phyloP scores from a whole-genome alignment of 2,888 invertebrate genomes.

The Metallyticus violacea region DNA sequence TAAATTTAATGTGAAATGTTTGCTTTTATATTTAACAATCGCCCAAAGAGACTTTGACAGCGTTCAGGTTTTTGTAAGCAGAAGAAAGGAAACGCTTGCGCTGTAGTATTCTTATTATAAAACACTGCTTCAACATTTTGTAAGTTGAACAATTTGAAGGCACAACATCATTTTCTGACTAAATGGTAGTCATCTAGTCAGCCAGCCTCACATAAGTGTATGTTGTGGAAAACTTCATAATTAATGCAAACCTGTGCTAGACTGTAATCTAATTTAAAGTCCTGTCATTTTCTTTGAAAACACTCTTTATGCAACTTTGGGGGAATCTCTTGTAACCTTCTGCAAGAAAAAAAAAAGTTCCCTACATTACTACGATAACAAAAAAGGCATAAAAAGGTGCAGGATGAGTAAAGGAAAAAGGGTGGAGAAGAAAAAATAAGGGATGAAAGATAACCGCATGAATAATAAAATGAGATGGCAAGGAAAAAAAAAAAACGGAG shows the following conservation, averaged over 20 bases:
- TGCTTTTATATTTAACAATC: too few relatives aligned
- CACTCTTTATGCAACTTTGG: neutral
- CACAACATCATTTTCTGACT: neutral
- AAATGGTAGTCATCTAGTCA: neutral
- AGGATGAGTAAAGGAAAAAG: constrained; percentile 21
- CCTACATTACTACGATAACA: constrained; percentile 27
- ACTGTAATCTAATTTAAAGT: neutral
- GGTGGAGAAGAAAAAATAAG: constrained; percentile 42
- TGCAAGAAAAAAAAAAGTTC: constrained; percentile 19
- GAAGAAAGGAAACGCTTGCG: too few relatives aligned
- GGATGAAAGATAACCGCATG: constrained; percentile 43
- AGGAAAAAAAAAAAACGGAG: constrained; percentile 37
- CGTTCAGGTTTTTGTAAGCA: too few relatives aligned
- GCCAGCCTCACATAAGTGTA: neutral
- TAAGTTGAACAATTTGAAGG: too few relatives aligned
- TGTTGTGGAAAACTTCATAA: neutral
- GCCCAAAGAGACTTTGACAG: too few relatives aligned
- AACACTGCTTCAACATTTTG: too few relatives aligned
- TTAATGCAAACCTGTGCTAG: neutral
- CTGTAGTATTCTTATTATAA: too few relatives aligned
- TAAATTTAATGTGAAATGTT: too few relatives aligned
- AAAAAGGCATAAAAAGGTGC: constrained; percentile 27
- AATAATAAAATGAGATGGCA: constrained; percentile 33
- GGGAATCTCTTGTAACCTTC: neutral
- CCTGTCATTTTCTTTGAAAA: neutral